Evolutionary conservation across 2,113 vertebrate genomes (phyloP).

Genomic region (Paedocypris sp.): DNA sequence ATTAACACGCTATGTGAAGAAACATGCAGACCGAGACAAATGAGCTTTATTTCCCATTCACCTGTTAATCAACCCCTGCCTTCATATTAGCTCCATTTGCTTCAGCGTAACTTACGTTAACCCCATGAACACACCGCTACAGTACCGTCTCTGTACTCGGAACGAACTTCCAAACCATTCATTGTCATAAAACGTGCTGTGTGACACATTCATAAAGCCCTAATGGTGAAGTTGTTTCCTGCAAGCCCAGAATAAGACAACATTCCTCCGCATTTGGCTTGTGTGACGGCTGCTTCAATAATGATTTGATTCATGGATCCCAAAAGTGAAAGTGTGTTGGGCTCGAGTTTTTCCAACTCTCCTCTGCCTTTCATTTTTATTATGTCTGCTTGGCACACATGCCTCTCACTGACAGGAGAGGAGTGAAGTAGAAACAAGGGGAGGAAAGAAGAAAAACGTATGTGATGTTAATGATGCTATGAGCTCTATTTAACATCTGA

Average conservation of each 20-base stretch:
- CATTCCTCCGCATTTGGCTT: slow-evolving; percentile 38
- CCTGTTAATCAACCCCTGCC: background rate
- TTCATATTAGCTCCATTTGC: slow-evolving; percentile 22
- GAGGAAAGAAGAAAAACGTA: background rate
- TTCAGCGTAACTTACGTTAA: slow-evolving; percentile 27
- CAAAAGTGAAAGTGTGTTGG: slow-evolving; percentile 45
- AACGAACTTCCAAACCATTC: slow-evolving; percentile 20
- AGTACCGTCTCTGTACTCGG: slow-evolving; percentile 8
- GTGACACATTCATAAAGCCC: slow-evolving; percentile 27
- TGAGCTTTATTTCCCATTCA: slow-evolving; percentile 32
- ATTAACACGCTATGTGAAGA: slow-evolving; percentile 40
- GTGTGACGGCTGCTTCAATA: slow-evolving; percentile 37
- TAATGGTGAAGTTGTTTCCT: slow-evolving; percentile 36
- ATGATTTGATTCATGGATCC: slow-evolving; percentile 48
- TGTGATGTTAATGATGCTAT: slow-evolving; percentile 24
- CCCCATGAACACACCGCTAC: slow-evolving; percentile 3
- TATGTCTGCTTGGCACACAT: slow-evolving; percentile 54
- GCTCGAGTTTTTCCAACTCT: slow-evolving; percentile 52
- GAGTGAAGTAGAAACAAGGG: slow-evolving; percentile 7
- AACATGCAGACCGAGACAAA: slow-evolving; percentile 34
- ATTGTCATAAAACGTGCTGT: slow-evolving; percentile 18
- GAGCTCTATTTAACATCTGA: slow-evolving; percentile 20
- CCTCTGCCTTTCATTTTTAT: slow-evolving; percentile 47
- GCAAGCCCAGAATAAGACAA: slow-evolving; percentile 5
- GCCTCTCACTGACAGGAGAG: slow-evolving; percentile 24